Conservation (phyloP, 2,888 invertebrate species). For the Seira ritae region DNA sequence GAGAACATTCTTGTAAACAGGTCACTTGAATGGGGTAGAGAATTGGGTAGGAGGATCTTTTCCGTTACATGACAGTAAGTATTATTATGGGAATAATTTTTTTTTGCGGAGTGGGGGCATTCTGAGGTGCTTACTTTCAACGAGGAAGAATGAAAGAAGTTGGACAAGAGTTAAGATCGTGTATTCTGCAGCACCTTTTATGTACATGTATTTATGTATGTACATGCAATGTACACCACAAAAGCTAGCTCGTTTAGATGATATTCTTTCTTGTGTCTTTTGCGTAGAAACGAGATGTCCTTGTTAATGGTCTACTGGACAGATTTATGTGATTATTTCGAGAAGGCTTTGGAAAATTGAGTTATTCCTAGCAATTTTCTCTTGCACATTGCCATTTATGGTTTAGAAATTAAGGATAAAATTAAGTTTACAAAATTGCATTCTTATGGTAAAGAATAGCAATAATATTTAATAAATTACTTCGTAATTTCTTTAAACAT, state of each 20-base stretch:
- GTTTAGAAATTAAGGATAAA: no score
- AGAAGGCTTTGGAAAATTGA: constrained; percentile 19
- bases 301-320: constrained; percentile 48
- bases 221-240: neutral
- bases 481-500: no score
- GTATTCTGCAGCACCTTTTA: neutral
- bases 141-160: neutral
- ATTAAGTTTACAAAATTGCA: no score
- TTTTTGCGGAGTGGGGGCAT: neutral
- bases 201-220: neutral
- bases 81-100: neutral
- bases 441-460: no score
- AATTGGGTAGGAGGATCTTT: neutral
- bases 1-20: neutral
- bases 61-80: neutral
- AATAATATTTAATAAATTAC: no score
- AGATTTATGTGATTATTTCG: constrained; percentile 55
- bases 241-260: neutral
- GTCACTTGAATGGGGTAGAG: neutral
- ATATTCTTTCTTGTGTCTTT: neutral
- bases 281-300: constrained; percentile 35
- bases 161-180: neutral
- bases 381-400: no score
- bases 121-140: neutral
- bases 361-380: no score